Percentiles rank a stretch among this genome's conserved stretches.
These are phyloP conservation scores for Euproctis similis DNA, from an alignment of 2,888 invertebrate species.

Conservation along the genomic window DNA sequence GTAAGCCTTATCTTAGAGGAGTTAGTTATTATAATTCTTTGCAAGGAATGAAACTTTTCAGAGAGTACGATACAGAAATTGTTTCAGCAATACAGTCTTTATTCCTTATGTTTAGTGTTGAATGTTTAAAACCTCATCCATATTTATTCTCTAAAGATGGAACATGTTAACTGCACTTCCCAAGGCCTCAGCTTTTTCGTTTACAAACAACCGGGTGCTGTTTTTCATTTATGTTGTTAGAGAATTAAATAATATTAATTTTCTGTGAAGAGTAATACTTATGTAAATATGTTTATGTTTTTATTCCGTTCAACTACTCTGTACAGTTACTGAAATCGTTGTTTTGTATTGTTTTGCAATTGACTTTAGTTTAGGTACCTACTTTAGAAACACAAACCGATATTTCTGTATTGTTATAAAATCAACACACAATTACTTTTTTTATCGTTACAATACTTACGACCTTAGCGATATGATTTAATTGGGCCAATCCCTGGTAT, in stretches of 20 bases:
- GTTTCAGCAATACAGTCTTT: slow-evolving; percentile 28
- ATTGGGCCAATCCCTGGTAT: too few relatives aligned
- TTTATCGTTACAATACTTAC: too few relatives aligned
- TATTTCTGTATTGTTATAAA: too few relatives aligned
- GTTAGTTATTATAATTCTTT: slow-evolving; percentile 28
- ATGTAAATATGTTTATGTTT: slow-evolving; percentile 40
- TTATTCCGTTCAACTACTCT: slow-evolving; percentile 24
- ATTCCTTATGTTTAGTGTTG: slow-evolving; percentile 16
- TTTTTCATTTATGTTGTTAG: slow-evolving; percentile 51
- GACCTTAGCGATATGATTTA: too few relatives aligned
- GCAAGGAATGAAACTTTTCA: slow-evolving; percentile 11
- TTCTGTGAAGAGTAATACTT: slow-evolving; percentile 40
- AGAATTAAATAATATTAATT: slow-evolving; percentile 66
- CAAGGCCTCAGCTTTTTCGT: slow-evolving; percentile 56
- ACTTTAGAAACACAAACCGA: too few relatives aligned
- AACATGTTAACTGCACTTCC: slow-evolving; percentile 56
- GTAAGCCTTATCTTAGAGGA: slow-evolving; percentile 27
- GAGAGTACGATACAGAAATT: slow-evolving; percentile 15
- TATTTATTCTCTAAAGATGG: slow-evolving; percentile 43
- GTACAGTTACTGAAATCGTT: slow-evolving; percentile 2
- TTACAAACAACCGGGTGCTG: slow-evolving; percentile 63
- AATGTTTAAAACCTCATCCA: slow-evolving; percentile 19
- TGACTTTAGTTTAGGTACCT: too few relatives aligned
- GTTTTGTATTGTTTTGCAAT: too few relatives aligned
- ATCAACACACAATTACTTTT: too few relatives aligned